Percentiles rank a stretch among this genome's conserved stretches.
Conservation (phyloP, 2,797 vertebrate species). For the Cyclura pinguis region DNA sequence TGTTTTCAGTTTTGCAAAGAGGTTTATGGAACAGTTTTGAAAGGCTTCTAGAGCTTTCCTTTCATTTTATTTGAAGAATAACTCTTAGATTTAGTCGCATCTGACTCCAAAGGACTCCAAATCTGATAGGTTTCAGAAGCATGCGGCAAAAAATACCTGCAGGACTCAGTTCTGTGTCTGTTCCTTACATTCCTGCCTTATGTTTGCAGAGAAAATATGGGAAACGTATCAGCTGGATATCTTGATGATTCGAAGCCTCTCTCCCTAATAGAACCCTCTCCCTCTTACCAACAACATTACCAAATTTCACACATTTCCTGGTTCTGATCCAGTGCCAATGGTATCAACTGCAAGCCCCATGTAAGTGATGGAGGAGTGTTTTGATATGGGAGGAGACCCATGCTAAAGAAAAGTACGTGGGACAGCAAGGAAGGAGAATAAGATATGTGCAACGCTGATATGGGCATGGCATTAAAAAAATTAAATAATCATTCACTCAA, state of each 20-base stretch:
- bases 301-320: too few species aligned
- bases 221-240: background rate
- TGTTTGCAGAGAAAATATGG: background rate
- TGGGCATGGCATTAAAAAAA: background rate
- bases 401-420: background rate
- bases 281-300: background rate
- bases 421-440: background rate
- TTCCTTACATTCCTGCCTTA: background rate
- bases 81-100: background rate
- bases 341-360: background rate
- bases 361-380: background rate
- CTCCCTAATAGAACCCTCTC: background rate
- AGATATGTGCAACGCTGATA: background rate
- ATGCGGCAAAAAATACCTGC: background rate
- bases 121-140: background rate
- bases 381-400: background rate
- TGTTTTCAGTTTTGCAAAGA: background rate
- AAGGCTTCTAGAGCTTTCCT: background rate
- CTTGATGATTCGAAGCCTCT: background rate
- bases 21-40: background rate
- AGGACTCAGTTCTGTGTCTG: too few species aligned
- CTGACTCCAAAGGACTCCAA: background rate
- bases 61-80: background rate
- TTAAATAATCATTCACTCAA: background rate
- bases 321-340: background rate